A percentile compares a stretch with the other conserved stretches of the same genome.
These are phyloP conservation scores for Whitmania pigra DNA, from an alignment of 1,140 invertebrate species.

Conservation along the genomic window DNA sequence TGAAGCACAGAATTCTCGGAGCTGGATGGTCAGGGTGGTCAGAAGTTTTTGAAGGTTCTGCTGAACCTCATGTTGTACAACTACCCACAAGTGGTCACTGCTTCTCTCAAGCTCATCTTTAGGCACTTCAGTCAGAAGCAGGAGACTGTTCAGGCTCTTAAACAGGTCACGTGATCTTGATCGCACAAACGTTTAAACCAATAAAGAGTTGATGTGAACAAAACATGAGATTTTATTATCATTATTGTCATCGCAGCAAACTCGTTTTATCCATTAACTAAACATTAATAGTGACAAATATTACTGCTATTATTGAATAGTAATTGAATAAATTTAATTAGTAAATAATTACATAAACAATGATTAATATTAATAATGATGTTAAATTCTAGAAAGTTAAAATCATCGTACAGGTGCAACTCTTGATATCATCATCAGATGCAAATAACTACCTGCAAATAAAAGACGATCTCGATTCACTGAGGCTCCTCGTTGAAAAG, in stretches of 20 bases:
- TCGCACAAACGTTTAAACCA: neutral
- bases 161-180: slow-evolving; percentile 55
- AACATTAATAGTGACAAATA: neutral
- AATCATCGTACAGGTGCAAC: slow-evolving; percentile 60
- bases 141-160: slow-evolving; percentile 89
- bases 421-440: slow-evolving; percentile 86
- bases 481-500: slow-evolving; percentile 90
- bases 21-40: slow-evolving; percentile 81
- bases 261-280: neutral
- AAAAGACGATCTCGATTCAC: slow-evolving; percentile 79
- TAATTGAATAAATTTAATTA: too few species aligned
- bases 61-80: slow-evolving; percentile 94
- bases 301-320: too few species aligned
- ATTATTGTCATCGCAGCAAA: neutral
- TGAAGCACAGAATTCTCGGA: slow-evolving; percentile 53
- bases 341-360: too few species aligned
- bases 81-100: slow-evolving; percentile 85
- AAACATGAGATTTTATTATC: neutral
- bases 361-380: too few species aligned
- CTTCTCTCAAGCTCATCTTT: slow-evolving; percentile 83
- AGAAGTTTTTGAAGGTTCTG: slow-evolving; percentile 79
- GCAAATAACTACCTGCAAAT: slow-evolving; percentile 98
- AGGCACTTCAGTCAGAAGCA: slow-evolving; percentile 95
- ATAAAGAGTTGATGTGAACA: neutral
- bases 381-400: neutral